Evolutionary conservation across 2,888 invertebrate genomes (phyloP), one percentile per base, ranked within the genome.

Genomic region (Ophion costatus): DNA sequence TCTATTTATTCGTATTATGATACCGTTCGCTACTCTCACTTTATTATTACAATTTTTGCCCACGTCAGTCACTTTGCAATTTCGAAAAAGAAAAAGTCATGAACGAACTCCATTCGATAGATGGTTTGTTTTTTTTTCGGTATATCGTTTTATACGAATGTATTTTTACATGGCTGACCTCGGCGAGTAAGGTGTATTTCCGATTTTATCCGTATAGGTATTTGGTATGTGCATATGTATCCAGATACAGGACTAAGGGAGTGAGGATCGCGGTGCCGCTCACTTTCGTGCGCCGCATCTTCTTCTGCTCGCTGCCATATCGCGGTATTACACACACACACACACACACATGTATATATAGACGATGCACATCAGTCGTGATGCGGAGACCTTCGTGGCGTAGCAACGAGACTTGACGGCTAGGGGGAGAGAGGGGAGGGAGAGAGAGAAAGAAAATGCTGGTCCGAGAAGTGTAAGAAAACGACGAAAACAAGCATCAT

Each of bases 361-460:
- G 29, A 45, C 70, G 69, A 17, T 33, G 61, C 51, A 63, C 59
- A 70, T 51, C 51, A 51, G 51, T 61, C 69, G 45, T 69, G 22
- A 69, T 61, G 42, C 61, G 33, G 9, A 11, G 70, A 20, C 51
- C 69, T 69, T 61, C 45, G 17, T 33, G 42, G 22, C 51, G 51
- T 64, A 45, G 63, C 76, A 82, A 33, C 66, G 69, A 80, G 76
- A 71, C 80, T 80, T 76, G 83, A 84, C 80, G 76, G 80, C 76
- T 64, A 76, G 61, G 38, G 33, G 24, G 74, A 66, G 76, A 71
- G 76, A 61, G 76, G 71, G 71, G 74, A 66, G 64, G 38, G 71
- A 74, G 67, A 10, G 69, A 7, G 61, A 78, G 45, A 70, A 51
- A 61, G 70, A 11, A n/a, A 63, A 59, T 24, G 20, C 51, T 17